phyloP scores from a whole-genome alignment of 2,797 vertebrate genomes.

The Brachyrhaphis roseni region DNA sequence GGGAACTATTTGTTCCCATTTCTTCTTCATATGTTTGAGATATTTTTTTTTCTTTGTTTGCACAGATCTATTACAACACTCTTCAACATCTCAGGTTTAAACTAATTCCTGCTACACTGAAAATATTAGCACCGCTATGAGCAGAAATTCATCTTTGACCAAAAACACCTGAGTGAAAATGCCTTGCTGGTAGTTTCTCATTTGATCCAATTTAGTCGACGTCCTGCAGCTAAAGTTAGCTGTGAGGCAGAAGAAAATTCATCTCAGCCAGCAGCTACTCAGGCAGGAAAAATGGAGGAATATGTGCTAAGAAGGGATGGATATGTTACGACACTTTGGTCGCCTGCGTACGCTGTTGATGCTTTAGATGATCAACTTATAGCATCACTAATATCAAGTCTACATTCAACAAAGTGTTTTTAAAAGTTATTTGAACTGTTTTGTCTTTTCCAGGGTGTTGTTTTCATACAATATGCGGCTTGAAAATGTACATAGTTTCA shows the following conservation, averaged over 20 bases:
- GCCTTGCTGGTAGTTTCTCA: background rate
- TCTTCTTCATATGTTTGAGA: background rate
- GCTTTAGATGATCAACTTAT: background rate
- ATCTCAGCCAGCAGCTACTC: background rate
- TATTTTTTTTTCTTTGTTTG: background rate
- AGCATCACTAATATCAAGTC: background rate
- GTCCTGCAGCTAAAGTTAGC: background rate
- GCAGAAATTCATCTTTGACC: background rate
- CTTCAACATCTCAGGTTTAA: background rate
- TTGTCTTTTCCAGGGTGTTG: background rate
- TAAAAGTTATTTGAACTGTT: background rate
- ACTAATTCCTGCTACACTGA: background rate
- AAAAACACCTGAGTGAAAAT: background rate
- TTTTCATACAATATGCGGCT: background rate
- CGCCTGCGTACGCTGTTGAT: background rate
- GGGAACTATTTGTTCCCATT: background rate
- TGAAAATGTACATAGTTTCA: background rate
- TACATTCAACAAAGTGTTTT: background rate
- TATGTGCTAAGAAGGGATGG: background rate
- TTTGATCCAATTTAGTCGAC: background rate
- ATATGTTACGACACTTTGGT: fast-evolving
- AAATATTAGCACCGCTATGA: background rate
- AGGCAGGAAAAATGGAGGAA: background rate
- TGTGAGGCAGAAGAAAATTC: background rate
- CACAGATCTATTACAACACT: background rate